Evolutionary conservation across 2,888 invertebrate genomes (phyloP).

Genomic region (Lasiommata megera): DNA sequence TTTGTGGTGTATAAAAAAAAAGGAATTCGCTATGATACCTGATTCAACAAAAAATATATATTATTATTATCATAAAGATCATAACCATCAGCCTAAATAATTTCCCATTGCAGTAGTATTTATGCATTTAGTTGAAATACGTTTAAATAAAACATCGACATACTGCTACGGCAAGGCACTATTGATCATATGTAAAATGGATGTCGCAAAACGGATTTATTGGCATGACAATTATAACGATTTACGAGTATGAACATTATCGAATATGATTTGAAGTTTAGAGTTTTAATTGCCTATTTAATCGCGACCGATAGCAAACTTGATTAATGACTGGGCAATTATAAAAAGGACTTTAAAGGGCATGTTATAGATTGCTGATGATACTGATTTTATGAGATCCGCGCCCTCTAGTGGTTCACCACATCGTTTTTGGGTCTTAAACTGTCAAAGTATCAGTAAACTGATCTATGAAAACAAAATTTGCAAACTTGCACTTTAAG

Average conservation of each 20-base stretch:
- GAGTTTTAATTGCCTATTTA: conserved; percentile 60
- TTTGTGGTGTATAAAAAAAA: too few species aligned
- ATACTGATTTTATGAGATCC: background rate
- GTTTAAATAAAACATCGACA: conserved; percentile 21
- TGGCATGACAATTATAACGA: conserved; percentile 37
- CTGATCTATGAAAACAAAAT: too few species aligned
- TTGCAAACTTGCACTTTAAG: too few species aligned
- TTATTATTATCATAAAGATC: background rate
- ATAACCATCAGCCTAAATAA: too few species aligned
- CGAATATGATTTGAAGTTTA: conserved; percentile 54
- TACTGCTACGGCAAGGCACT: conserved; percentile 1
- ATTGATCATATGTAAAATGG: conserved; percentile 18
- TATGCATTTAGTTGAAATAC: background rate
- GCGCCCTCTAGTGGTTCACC: background rate
- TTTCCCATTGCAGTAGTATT: background rate
- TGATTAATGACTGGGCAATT: conserved; percentile 38
- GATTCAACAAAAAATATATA: background rate
- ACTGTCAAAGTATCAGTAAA: too few species aligned
- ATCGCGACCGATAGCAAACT: conserved; percentile 46
- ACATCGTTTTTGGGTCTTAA: too few species aligned
- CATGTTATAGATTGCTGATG: background rate
- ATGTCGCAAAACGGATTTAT: conserved; percentile 31
- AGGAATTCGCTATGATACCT: too few species aligned
- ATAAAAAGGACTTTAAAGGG: conserved; percentile 9
- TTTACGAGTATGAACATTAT: conserved; percentile 57